These are phyloP conservation scores for Argentina silus DNA, from an alignment of 2,797 vertebrate species.

Conservation along the genomic window DNA sequence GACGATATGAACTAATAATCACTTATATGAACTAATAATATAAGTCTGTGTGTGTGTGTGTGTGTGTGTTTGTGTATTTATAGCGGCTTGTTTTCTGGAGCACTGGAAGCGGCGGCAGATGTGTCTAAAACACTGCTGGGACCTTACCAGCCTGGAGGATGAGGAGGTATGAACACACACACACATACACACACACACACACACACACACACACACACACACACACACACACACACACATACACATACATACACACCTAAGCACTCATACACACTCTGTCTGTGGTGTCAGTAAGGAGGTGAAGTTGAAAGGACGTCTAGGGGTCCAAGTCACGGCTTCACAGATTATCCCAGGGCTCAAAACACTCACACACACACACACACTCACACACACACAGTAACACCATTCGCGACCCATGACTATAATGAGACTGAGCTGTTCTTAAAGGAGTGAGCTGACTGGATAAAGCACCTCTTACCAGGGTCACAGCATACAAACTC, in stretches of 20 bases:
- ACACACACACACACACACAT: slow-evolving; percentile 15
- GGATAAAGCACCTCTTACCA: slow-evolving; percentile 40
- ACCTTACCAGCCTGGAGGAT: slow-evolving; percentile 92
- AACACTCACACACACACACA: neutral
- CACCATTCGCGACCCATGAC: slow-evolving; percentile 19
- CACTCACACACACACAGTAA: slow-evolving; percentile 4
- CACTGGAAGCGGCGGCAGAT: slow-evolving; percentile 97
- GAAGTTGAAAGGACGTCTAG: neutral
- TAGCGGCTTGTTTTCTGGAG: slow-evolving; percentile 96
- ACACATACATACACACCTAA: slow-evolving; percentile 8
- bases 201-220: slow-evolving; percentile 26
- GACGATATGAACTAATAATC: neutral
- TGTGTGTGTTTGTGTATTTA: slow-evolving; percentile 39
- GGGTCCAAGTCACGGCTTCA: neutral
- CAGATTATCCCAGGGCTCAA: neutral
- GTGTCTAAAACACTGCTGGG: slow-evolving; percentile 93
- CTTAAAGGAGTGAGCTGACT: slow-evolving; percentile 54
- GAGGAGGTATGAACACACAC: slow-evolving; percentile 82
- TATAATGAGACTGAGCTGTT: slow-evolving; percentile 61
- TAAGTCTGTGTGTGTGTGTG: neutral
- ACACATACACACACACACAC: slow-evolving; percentile 26
- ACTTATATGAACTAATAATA: too few species aligned
- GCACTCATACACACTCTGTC: neutral
- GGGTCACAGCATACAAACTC: slow-evolving; percentile 22
- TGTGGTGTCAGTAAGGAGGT: neutral